A percentile compares a stretch with the other conserved stretches of the same genome.
Evolutionary conservation across 1,140 invertebrate genomes (phyloP).

Genomic region (Drosophila lacertosa): DNA sequence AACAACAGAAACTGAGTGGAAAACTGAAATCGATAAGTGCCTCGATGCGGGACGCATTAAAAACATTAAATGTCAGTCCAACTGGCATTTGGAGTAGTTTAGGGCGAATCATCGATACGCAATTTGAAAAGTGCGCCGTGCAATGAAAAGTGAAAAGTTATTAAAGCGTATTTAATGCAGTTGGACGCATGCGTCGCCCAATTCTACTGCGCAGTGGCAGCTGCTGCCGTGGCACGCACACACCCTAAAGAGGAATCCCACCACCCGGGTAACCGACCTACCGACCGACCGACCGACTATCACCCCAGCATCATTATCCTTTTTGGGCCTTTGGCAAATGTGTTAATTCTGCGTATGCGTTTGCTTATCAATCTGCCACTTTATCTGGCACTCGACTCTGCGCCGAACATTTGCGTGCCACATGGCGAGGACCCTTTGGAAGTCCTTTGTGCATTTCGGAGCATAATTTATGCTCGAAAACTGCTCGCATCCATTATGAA

Average conservation of each 20-base stretch:
- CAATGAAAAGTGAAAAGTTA: conserved; percentile 72
- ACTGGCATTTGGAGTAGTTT: conserved; percentile 19
- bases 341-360: conserved; percentile 65
- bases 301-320: conserved; percentile 69
- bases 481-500: conserved; percentile 66
- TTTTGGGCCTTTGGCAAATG: conserved; percentile 55
- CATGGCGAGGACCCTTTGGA: conserved; percentile 45
- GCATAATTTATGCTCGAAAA: conserved; percentile 70
- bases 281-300: conserved; percentile 3
- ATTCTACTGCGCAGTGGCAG: conserved; percentile 66
- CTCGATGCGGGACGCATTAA: conserved; percentile 42
- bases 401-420: conserved; percentile 44
- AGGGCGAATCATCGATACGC: conserved; percentile 13
- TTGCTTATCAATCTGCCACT: conserved; percentile 71
- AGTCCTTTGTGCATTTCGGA: conserved; percentile 37
- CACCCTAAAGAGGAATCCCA: conserved; percentile 35
- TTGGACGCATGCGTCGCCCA: conserved; percentile 64
- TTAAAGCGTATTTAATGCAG: conserved; percentile 66
- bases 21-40: conserved; percentile 33
- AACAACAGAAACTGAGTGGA: conserved; percentile 9
- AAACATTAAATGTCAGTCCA: conserved; percentile 33
- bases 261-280: conserved; percentile 30
- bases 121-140: conserved; percentile 33
- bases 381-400: conserved; percentile 62
- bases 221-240: conserved; percentile 68